Evolutionary conservation across 2,113 vertebrate species (phyloP).

Genomic region (Trachemys scripta): DNA sequence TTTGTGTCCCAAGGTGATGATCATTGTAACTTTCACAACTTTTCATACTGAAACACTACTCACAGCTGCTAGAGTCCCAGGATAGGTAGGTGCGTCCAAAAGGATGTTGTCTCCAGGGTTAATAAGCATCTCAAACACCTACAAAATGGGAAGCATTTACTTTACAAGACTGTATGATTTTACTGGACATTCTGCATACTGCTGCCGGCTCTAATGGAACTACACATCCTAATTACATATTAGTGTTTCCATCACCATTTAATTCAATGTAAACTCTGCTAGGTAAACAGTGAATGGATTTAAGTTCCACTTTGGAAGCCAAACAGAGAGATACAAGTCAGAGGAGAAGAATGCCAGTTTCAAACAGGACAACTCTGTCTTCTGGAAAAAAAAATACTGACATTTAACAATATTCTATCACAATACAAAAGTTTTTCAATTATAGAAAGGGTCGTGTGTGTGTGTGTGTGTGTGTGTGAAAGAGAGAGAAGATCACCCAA

Average conservation of each 20-base stretch:
- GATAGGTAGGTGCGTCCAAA: constrained; percentile 89
- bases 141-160: constrained; percentile 22
- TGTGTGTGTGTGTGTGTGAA: neutral
- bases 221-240: neutral
- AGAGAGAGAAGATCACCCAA: neutral
- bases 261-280: neutral
- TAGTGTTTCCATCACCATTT: neutral
- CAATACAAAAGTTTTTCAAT: neutral
- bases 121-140: constrained; percentile 97
- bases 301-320: neutral
- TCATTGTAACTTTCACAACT: neutral
- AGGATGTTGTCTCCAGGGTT: constrained; percentile 93
- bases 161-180: neutral
- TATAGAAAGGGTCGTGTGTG: neutral
- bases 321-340: neutral
- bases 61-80: constrained; percentile 90
- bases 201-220: neutral
- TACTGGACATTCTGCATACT: neutral
- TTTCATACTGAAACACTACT: constrained; percentile 55
- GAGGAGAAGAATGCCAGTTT: neutral
- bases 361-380: neutral
- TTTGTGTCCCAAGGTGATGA: neutral
- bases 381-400: neutral
- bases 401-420: neutral
- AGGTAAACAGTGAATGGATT: neutral